Evolutionary conservation across 2,888 invertebrate genomes (phyloP).

Genomic region (Leuctra nigra): DNA sequence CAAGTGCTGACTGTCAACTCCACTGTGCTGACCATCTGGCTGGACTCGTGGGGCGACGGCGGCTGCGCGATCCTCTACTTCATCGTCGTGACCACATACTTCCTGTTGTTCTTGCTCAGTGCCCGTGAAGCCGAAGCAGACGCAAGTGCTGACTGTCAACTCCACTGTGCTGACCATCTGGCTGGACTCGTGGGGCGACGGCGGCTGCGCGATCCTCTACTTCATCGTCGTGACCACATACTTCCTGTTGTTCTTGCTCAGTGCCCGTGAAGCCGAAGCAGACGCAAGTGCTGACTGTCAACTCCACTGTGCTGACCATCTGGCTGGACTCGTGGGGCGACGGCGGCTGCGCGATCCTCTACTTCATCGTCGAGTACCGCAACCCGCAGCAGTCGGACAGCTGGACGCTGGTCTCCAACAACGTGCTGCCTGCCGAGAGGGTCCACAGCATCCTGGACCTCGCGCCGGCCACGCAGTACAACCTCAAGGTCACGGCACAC

Average conservation of each 20-base stretch:
- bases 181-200: slow-evolving; percentile 83
- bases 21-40: slow-evolving; percentile 77
- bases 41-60: slow-evolving; percentile 84
- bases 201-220: slow-evolving; percentile 80
- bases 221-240: slow-evolving; percentile 80
- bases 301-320: slow-evolving; percentile 78
- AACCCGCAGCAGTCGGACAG: slow-evolving; percentile 48
- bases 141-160: slow-evolving; percentile 76
- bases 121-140: slow-evolving; percentile 71
- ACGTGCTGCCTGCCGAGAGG: slow-evolving; percentile 72
- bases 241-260: no score
- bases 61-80: slow-evolving; percentile 84
- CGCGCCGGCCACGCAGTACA: slow-evolving; percentile 67
- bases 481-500: slow-evolving; percentile 68
- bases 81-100: slow-evolving; percentile 74
- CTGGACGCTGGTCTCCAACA: slow-evolving; percentile 77
- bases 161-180: slow-evolving; percentile 81
- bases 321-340: slow-evolving; percentile 87
- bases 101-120: no score
- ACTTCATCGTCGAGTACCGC: slow-evolving; percentile 76
- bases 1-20: slow-evolving; percentile 80
- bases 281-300: slow-evolving; percentile 74
- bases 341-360: slow-evolving; percentile 80
- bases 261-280: slow-evolving; percentile 73
- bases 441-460: slow-evolving; percentile 74